Conservation (phyloP, 2,113 vertebrate species). For the Notarius quadriscutis region DNA sequence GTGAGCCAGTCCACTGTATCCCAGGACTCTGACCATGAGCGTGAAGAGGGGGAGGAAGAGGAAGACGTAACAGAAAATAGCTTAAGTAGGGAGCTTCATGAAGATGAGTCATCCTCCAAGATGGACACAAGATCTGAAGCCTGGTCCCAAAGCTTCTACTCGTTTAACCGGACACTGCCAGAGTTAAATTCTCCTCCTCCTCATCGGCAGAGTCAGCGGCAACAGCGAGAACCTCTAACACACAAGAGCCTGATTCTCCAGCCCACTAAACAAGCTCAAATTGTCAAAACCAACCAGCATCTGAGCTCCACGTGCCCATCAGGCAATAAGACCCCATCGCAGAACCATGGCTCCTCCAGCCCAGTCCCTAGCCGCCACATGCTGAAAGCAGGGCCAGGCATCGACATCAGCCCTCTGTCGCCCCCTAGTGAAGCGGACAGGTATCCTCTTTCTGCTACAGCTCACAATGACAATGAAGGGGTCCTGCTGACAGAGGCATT, state of each 20-base stretch:
- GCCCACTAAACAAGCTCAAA: slow-evolving; percentile 92
- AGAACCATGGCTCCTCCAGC: slow-evolving; percentile 78
- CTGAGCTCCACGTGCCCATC: slow-evolving; percentile 69
- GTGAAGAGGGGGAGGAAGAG: slow-evolving; percentile 61
- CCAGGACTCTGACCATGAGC: slow-evolving; percentile 81
- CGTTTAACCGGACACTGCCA: slow-evolving; percentile 73
- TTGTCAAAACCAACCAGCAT: slow-evolving; percentile 93
- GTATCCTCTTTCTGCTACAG: slow-evolving; percentile 57
- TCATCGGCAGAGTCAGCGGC: slow-evolving; percentile 68
- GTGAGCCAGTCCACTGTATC: slow-evolving; percentile 45
- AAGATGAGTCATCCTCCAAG: slow-evolving; percentile 64
- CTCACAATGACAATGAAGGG: slow-evolving; percentile 65
- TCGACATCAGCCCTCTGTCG: slow-evolving; percentile 72
- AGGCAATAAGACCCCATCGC: slow-evolving; percentile 69
- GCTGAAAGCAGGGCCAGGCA: slow-evolving; percentile 72
- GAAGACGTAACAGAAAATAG: slow-evolving; percentile 59
- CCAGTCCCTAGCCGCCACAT: slow-evolving; percentile 76
- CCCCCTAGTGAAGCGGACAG: slow-evolving; percentile 54
- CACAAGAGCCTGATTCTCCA: slow-evolving; percentile 82
- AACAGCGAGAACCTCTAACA: slow-evolving; percentile 72
- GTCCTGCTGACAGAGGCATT: slow-evolving; percentile 55
- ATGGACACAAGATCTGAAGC: slow-evolving; percentile 62
- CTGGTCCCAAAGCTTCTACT: slow-evolving; percentile 66
- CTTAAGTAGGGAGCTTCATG: slow-evolving; percentile 58
- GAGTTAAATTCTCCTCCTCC: slow-evolving; percentile 67